Conservation (phyloP, 2,113 vertebrate genomes). For the Nibea albiflora region DNA sequence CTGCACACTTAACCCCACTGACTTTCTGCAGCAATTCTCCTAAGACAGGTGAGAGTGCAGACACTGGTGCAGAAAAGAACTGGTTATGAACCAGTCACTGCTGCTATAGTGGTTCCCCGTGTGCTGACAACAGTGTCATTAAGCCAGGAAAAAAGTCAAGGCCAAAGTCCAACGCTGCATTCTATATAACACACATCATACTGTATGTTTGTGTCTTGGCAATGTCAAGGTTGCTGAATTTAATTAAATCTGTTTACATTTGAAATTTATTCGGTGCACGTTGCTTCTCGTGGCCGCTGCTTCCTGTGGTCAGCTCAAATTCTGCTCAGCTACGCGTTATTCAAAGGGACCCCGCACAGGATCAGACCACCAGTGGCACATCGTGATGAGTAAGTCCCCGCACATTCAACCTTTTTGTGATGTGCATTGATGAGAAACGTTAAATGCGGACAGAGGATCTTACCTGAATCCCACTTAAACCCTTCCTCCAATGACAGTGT, state of each 20-base stretch:
- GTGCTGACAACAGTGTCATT: not conserved
- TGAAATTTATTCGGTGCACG: not conserved
- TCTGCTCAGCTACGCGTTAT: not conserved
- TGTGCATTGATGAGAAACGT: too few species aligned
- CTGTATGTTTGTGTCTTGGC: not conserved
- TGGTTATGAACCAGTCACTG: slow-evolving; percentile 8
- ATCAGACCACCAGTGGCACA: not conserved
- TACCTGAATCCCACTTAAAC: too few species aligned
- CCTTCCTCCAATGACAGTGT: too few species aligned
- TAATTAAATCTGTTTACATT: not conserved
- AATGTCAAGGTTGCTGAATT: slow-evolving; percentile 10
- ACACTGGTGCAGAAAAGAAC: not conserved
- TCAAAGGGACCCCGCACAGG: not conserved
- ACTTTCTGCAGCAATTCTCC: slow-evolving; percentile 21
- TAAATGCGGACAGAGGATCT: too few species aligned
- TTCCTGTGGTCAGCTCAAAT: not conserved
- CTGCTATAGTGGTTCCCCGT: slow-evolving; percentile 15
- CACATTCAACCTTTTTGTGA: not conserved
- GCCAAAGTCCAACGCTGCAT: not conserved
- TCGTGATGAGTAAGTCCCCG: not conserved
- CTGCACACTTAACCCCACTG: slow-evolving; percentile 38
- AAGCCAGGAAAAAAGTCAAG: slow-evolving; percentile 33
- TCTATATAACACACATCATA: not conserved
- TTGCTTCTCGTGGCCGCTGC: not conserved
- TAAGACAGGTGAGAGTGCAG: not conserved